Percentiles rank a stretch among this genome's conserved stretches.
These are phyloP conservation scores for Setipinna tenuifilis DNA, from an alignment of 2,797 vertebrate species.

Conservation along the genomic window DNA sequence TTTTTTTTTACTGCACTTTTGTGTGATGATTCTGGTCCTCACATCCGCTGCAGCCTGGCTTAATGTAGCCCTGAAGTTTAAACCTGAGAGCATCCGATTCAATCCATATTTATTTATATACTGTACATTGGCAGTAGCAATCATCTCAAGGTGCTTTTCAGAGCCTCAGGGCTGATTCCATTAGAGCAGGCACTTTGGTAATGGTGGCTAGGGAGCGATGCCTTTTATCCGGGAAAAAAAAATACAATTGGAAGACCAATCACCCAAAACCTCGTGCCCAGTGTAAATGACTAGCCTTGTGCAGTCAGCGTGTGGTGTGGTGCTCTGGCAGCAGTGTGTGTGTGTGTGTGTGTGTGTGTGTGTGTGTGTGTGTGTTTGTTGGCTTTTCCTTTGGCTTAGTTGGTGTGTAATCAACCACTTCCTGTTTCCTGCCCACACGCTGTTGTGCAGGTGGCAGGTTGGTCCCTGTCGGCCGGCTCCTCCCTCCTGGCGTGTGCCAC, in stretches of 20 bases:
- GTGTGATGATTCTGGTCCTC: not conserved
- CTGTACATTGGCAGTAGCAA: too few species aligned
- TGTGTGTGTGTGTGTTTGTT: not conserved
- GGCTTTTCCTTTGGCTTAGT: not conserved
- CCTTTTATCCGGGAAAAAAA: too few species aligned
- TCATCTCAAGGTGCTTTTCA: too few species aligned
- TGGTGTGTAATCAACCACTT: not conserved
- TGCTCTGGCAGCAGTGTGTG: too few species aligned
- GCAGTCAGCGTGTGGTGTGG: not conserved
- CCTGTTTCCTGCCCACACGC: constrained; percentile 15
- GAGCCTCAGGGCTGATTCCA: too few species aligned
- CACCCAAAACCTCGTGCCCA: too few species aligned
- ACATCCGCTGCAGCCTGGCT: not conserved
- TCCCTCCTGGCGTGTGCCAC: not conserved
- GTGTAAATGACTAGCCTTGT: not conserved
- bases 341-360: not conserved
- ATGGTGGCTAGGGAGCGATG: too few species aligned
- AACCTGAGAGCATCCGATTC: not conserved
- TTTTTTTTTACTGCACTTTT: not conserved
- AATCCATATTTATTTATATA: too few species aligned
- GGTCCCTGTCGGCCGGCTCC: not conserved
- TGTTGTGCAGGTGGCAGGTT: constrained; percentile 1
- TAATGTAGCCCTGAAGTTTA: not conserved
- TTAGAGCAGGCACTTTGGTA: too few species aligned
- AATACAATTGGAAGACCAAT: too few species aligned